Conservation (phyloP, 2,113 vertebrate species). For the Anoplopoma fimbria region DNA sequence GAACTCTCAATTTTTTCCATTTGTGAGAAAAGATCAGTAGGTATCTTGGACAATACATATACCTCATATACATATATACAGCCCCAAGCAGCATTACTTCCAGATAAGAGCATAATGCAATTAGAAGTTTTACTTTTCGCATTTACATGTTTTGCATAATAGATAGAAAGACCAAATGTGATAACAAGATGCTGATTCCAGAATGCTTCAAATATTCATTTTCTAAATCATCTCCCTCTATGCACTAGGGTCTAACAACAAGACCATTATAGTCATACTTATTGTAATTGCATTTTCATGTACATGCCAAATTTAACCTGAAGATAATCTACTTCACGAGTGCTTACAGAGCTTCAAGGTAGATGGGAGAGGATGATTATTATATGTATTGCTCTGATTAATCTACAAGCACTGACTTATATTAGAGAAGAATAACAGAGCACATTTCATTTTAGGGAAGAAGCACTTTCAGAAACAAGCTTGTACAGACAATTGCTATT, state of each 20-base stretch:
- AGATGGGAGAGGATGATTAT: conserved; percentile 14
- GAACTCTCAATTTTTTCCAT: background rate
- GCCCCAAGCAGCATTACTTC: background rate
- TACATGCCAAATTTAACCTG: conserved; percentile 20
- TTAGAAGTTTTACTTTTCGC: background rate
- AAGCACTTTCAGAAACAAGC: background rate
- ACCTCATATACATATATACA: background rate
- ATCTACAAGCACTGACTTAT: conserved; percentile 4
- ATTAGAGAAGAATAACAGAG: background rate
- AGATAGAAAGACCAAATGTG: background rate
- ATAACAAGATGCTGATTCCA: background rate
- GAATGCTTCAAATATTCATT: background rate
- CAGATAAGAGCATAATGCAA: background rate
- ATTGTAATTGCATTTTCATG: conserved; percentile 22
- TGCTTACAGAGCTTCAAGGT: conserved; percentile 9
- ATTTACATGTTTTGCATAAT: background rate
- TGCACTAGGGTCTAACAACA: background rate
- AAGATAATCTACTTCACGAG: conserved; percentile 17
- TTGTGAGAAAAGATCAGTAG: background rate
- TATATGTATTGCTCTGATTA: background rate
- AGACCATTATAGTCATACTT: conserved; percentile 6
- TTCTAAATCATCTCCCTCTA: background rate
- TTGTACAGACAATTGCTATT: background rate
- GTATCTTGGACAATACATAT: background rate
- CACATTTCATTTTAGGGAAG: background rate